These are phyloP conservation scores for Xylota sylvarum DNA, from an alignment of 2,888 invertebrate species.

Conservation along the genomic window DNA sequence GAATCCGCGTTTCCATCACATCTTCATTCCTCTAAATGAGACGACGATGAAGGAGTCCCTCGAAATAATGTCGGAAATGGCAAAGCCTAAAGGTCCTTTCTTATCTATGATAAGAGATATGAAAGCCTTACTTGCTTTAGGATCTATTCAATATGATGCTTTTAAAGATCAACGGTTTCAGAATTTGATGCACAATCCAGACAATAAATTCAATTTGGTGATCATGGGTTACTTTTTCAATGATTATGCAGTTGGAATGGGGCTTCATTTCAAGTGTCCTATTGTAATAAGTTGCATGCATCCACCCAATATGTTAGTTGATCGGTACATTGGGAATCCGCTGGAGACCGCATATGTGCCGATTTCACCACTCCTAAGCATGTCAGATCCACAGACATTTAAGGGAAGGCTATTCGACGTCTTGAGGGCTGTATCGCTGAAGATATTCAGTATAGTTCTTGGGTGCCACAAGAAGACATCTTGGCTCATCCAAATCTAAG, in stretches of 20 bases:
- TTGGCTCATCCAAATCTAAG: conserved; percentile 90
- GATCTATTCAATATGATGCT: conserved; percentile 79
- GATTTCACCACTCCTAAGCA: neutral
- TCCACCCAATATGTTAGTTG: conserved; percentile 77
- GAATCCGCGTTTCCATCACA: conserved; percentile 80
- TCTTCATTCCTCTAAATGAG: conserved; percentile 79
- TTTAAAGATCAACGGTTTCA: conserved; percentile 80
- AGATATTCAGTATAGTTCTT: conserved; percentile 60
- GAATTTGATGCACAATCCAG: conserved; percentile 80
- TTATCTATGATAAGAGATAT: neutral
- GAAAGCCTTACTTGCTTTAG: neutral
- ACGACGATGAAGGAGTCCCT: conserved; percentile 29
- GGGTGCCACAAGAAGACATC: conserved; percentile 88
- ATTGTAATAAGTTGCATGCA: conserved; percentile 80
- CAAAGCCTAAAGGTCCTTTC: conserved; percentile 78
- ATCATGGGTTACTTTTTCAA: conserved; percentile 64
- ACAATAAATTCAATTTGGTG: conserved; percentile 78
- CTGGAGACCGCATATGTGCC: conserved; percentile 80
- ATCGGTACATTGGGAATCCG: conserved; percentile 80
- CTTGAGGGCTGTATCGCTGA: neutral
- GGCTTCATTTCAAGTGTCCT: conserved; percentile 82
- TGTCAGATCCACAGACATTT: conserved; percentile 78
- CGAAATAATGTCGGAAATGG: conserved; percentile 77
- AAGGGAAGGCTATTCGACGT: conserved; percentile 79
- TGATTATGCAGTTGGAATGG: conserved; percentile 81